Conservation (phyloP, 35 echinoderm and acorn worm genomes). For the Strongylocentrotus purpuratus region DNA sequence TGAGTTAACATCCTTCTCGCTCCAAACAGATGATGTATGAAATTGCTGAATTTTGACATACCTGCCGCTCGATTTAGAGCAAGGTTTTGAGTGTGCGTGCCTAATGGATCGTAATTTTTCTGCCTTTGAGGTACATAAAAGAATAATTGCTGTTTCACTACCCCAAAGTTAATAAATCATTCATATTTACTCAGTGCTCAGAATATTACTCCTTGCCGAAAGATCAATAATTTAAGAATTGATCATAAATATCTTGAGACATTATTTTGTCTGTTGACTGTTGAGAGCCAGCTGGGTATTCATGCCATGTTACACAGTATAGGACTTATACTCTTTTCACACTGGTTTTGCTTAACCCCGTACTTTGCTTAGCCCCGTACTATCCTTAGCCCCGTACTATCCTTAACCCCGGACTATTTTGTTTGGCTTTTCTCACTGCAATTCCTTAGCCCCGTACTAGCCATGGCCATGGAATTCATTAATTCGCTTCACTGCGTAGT, state of each 20-base stretch:
- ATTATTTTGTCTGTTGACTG: not conserved
- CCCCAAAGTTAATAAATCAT: conserved; percentile 3
- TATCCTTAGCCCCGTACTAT: too few species aligned
- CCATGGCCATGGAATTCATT: too few species aligned
- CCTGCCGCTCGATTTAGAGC: not conserved
- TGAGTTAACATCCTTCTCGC: too few species aligned
- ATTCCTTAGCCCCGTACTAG: too few species aligned
- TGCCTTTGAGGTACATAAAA: not conserved
- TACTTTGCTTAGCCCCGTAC: too few species aligned
- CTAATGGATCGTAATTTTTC: not conserved
- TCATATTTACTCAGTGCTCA: not conserved
- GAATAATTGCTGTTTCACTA: not conserved
- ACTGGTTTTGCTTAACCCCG: too few species aligned
- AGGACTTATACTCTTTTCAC: too few species aligned
- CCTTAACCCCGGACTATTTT: too few species aligned
- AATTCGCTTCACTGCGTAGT: too few species aligned
- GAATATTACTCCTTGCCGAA: not conserved
- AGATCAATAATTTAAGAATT: not conserved
- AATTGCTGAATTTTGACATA: not conserved
- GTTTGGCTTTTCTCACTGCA: too few species aligned
- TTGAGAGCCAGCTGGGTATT: too few species aligned
- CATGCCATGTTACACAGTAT: too few species aligned
- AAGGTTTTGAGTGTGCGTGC: not conserved
- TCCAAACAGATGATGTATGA: not conserved
- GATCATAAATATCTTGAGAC: not conserved